A percentile compares a stretch with the other conserved stretches of the same genome.
phyloP scores from a whole-genome alignment of 2,888 invertebrate genomes.

The Epinotia ramella region DNA sequence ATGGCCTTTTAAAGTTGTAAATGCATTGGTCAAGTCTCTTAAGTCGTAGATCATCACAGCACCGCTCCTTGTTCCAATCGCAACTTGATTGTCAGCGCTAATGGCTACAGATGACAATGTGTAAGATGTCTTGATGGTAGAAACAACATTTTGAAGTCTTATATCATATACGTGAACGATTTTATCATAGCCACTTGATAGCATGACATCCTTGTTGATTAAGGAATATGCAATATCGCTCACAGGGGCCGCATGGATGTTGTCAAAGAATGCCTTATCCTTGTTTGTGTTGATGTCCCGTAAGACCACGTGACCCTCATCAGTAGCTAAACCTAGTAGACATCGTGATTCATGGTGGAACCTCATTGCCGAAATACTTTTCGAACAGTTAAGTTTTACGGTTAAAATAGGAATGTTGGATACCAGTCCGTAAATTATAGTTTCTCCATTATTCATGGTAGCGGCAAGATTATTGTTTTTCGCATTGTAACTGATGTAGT shows the following conservation, averaged over 20 bases:
- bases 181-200: slow-evolving; percentile 85
- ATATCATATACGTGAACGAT: slow-evolving; percentile 85
- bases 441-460: slow-evolving; percentile 80
- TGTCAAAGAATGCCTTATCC: slow-evolving; percentile 78
- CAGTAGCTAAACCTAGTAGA: slow-evolving; percentile 78
- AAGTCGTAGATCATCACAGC: slow-evolving; percentile 83
- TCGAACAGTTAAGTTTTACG: slow-evolving; percentile 73
- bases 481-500: slow-evolving; percentile 77
- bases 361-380: slow-evolving; percentile 78
- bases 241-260: slow-evolving; percentile 85
- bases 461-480: slow-evolving; percentile 81
- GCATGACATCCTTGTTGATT: slow-evolving; percentile 82
- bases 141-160: slow-evolving; percentile 77
- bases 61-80: slow-evolving; percentile 85
- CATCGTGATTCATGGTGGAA: slow-evolving; percentile 80
- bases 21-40: slow-evolving; percentile 78
- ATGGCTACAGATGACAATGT: slow-evolving; percentile 75
- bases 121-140: slow-evolving; percentile 71
- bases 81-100: slow-evolving; percentile 79
- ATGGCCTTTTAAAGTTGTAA: slow-evolving; percentile 79
- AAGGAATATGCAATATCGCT: slow-evolving; percentile 84
- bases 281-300: slow-evolving; percentile 78
- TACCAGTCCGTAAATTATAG: slow-evolving; percentile 78
- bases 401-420: slow-evolving; percentile 79
- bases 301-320: slow-evolving; percentile 79